phyloP scores from a whole-genome alignment of 2,888 invertebrate genomes.

The Torymus texanus region DNA sequence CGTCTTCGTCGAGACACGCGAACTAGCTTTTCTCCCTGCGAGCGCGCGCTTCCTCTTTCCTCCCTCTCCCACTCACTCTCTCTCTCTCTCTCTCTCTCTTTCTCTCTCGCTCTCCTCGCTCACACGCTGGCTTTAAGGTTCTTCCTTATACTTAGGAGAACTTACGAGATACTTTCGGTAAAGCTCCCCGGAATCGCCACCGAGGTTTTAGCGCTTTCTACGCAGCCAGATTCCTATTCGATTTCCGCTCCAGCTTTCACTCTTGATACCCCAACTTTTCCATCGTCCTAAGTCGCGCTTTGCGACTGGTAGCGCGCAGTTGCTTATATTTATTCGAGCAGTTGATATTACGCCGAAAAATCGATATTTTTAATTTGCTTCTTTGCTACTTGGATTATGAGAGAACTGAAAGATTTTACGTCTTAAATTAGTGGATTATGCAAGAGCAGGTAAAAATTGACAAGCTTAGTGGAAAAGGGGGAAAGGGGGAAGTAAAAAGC shows the following conservation, averaged over 20 bases:
- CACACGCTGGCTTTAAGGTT: constrained; percentile 53
- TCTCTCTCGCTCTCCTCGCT: background rate
- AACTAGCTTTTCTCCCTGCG: background rate
- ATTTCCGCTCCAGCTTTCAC: constrained; percentile 9
- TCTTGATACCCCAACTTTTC: background rate
- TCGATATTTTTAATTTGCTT: too few species aligned
- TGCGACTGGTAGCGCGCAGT: too few species aligned
- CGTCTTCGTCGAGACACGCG: constrained; percentile 27
- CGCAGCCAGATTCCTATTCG: constrained; percentile 20
- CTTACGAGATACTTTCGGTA: constrained; percentile 55
- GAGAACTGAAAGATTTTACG: too few species aligned
- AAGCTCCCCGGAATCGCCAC: constrained; percentile 45
- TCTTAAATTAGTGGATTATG: too few species aligned
- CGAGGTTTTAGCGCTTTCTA: constrained; percentile 40
- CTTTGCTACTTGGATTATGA: too few species aligned
- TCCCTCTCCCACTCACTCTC: background rate
- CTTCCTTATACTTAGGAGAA: constrained; percentile 58
- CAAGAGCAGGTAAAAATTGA: too few species aligned
- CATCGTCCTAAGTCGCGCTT: too few species aligned
- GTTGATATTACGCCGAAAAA: too few species aligned
- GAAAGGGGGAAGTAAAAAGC: constrained; percentile 20
- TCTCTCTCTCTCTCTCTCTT: background rate
- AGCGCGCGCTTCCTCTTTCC: background rate
- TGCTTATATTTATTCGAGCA: background rate
- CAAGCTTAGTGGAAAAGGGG: constrained; percentile 5